A percentile compares a stretch with the other conserved stretches of the same genome.
These are phyloP conservation scores for Benthosema pterotum DNA, from an alignment of 2,797 vertebrate species.

Conservation along the genomic window DNA sequence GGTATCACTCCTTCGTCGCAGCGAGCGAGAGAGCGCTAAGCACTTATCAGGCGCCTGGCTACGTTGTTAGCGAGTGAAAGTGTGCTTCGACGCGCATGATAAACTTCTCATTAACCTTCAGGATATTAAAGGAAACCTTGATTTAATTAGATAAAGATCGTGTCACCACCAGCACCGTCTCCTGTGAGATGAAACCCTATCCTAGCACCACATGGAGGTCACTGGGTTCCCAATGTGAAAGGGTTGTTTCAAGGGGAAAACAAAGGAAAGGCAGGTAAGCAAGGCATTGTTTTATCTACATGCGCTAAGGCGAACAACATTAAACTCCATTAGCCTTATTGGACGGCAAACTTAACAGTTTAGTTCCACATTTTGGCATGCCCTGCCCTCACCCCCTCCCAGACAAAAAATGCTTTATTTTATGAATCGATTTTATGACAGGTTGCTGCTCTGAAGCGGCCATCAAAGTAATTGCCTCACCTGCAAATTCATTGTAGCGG, in stretches of 20 bases:
- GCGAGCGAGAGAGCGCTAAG: conserved; percentile 20
- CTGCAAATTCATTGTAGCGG: conserved; percentile 41
- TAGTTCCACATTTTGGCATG: conserved; percentile 56
- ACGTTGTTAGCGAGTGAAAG: conserved; percentile 54
- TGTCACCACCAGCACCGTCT: conserved; percentile 54
- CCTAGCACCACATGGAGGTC: conserved; percentile 4
- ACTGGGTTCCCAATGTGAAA: conserved; percentile 17
- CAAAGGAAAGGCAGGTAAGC: conserved; percentile 8
- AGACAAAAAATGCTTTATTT: conserved; percentile 42
- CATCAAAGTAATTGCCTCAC: conserved; percentile 61
- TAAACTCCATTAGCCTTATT: conserved; percentile 37
- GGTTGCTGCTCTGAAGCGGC: conserved; percentile 48
- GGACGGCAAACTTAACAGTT: conserved; percentile 30
- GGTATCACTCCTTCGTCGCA: conserved; percentile 49
- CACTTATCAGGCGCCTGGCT: conserved; percentile 45
- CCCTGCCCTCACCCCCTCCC: conserved; percentile 5
- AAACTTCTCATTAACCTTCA: conserved; percentile 79
- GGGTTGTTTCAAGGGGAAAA: not conserved
- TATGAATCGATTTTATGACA: too few relatives aligned
- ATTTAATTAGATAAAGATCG: conserved; percentile 77
- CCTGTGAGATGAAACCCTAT: conserved; percentile 57
- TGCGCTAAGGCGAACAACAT: conserved; percentile 11
- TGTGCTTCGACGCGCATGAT: conserved; percentile 63
- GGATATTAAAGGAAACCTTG: conserved; percentile 74
- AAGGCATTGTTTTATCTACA: conserved; percentile 19